A percentile compares a stretch with the other conserved stretches of the same genome.
phyloP scores from a whole-genome alignment of 2,888 invertebrate species.

The Cosmopolites sordidus region DNA sequence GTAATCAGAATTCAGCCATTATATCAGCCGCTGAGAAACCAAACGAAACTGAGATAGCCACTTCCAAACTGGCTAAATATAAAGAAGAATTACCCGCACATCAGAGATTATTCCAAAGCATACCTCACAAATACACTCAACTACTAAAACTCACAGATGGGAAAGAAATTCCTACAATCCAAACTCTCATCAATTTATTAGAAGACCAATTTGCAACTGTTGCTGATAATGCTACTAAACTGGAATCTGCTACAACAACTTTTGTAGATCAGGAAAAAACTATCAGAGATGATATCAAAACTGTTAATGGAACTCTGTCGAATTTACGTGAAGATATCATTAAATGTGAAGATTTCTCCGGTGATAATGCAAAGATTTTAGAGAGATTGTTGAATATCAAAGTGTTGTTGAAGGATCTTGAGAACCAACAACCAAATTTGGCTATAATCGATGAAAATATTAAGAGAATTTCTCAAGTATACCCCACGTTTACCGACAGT shows the following conservation, averaged over 20 bases:
- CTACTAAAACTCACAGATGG: slow-evolving; percentile 71
- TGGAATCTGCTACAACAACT: slow-evolving; percentile 68
- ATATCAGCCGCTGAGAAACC: slow-evolving; percentile 71
- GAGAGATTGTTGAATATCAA: slow-evolving; percentile 73
- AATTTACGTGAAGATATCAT: slow-evolving; percentile 78
- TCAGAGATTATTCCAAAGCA: slow-evolving; percentile 69
- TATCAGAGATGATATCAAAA: slow-evolving; percentile 68
- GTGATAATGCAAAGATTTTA: slow-evolving; percentile 79
- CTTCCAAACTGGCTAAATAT: slow-evolving; percentile 74
- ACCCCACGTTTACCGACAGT: slow-evolving; percentile 74
- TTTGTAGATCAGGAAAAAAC: slow-evolving; percentile 71
- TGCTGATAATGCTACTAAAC: slow-evolving; percentile 65
- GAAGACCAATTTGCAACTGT: slow-evolving; percentile 74
- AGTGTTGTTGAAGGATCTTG: slow-evolving; percentile 66
- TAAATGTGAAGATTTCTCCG: slow-evolving; percentile 85
- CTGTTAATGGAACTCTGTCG: slow-evolving; percentile 64
- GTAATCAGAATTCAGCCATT: slow-evolving; percentile 73
- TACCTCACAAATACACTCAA: slow-evolving; percentile 75
- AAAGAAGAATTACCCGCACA: slow-evolving; percentile 80
- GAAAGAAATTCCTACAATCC: slow-evolving; percentile 64
- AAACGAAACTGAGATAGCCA: slow-evolving; percentile 76
- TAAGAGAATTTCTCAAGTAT: slow-evolving; percentile 65
- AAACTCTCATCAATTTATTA: slow-evolving; percentile 62
- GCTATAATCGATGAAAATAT: slow-evolving; percentile 66
- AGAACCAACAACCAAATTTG: slow-evolving; percentile 62